Base-by-base conservation (phyloP, 2,113 vertebrate genomes). In the Oryzias celebensis region DNA sequence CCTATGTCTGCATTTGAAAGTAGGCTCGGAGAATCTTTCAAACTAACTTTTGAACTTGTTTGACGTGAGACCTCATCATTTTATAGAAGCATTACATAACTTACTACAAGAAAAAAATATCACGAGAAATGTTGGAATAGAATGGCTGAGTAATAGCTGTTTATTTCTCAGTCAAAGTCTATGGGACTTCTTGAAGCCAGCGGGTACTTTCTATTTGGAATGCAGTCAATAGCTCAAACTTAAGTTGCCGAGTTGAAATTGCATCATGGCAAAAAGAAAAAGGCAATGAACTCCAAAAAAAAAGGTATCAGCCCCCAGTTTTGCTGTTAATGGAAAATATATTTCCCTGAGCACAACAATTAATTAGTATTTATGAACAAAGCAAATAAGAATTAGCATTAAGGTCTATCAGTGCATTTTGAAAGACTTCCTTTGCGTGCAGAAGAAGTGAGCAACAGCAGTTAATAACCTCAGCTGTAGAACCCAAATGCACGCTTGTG, bases 391-490 rank as follows among this genome's bases (percentile, higher is more conserved):
- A 20, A 52, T 75, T 69, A 41, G 42, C 47, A 41, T 61, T 44
- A 49, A 51, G 31, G 20, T 24, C 47, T 44, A 56, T 24, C 8
- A 14, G 10, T 77, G 12, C 2, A 18, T 69, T 41, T 14, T 69
- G 10, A 69, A 48, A 67, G 55, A 58, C 58, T 14, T 22, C 53
- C 18, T 46, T 15, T 7, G 61, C 52, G 52, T 68, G 68, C 7
- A 14, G 28, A 8, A 45, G 57, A 47, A 53, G 14, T 41, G 70
- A 77, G 53, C 3, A 53, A 77, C 77, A 62, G 69, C 61, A 20
- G 68, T 45, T 70, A 82, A 82, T 73, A 71, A 80, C 55, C 62
- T 50, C 20, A 20, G 18, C 49, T 72, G 77, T 71, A 41, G 16
- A 46, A 56, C 51, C 47, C 50, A 47, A 73, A 82, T 62, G 14